A percentile compares a stretch with the other conserved stretches of the same genome.
phyloP scores from a whole-genome alignment of 2,113 vertebrate species.

The Varanus salvator region DNA sequence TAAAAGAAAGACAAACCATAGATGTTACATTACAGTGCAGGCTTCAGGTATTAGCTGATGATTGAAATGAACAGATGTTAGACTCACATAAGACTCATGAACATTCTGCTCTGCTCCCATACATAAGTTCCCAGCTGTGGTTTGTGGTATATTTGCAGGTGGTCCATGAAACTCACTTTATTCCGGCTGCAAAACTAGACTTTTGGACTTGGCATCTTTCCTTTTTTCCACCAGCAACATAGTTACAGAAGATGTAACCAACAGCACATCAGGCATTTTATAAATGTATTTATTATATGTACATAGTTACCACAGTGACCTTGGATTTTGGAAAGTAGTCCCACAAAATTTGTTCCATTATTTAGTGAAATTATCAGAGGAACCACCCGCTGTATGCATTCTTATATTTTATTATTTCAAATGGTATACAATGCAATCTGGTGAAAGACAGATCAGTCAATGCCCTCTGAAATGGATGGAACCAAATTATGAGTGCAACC shows the following conservation, averaged over 20 bases:
- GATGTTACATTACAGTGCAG: neutral
- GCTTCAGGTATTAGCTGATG: neutral
- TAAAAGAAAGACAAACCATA: neutral
- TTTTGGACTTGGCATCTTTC: neutral
- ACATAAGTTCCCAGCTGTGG: neutral
- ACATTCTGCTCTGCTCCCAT: neutral
- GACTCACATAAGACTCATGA: neutral
- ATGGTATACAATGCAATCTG: neutral
- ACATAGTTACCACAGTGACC: neutral
- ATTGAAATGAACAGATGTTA: neutral
- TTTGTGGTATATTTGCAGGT: conserved; percentile 16
- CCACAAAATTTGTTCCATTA: neutral
- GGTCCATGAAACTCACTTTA: conserved; percentile 6
- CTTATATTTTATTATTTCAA: conserved; percentile 14
- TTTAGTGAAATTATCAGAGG: neutral
- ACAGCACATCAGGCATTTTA: neutral
- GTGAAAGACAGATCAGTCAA: neutral
- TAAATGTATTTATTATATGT: neutral
- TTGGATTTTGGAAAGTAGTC: neutral
- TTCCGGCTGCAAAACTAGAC: neutral
- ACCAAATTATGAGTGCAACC: neutral
- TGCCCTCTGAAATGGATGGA: neutral
- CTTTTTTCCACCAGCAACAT: conserved; percentile 1
- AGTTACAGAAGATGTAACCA: conserved; percentile 2
- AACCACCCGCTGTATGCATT: conserved; percentile 2